A percentile compares a stretch with the other conserved stretches of the same genome.
These are phyloP conservation scores for Microcebus murinus DNA, from an alignment of 2,113 vertebrate genomes.

Conservation along the genomic window DNA sequence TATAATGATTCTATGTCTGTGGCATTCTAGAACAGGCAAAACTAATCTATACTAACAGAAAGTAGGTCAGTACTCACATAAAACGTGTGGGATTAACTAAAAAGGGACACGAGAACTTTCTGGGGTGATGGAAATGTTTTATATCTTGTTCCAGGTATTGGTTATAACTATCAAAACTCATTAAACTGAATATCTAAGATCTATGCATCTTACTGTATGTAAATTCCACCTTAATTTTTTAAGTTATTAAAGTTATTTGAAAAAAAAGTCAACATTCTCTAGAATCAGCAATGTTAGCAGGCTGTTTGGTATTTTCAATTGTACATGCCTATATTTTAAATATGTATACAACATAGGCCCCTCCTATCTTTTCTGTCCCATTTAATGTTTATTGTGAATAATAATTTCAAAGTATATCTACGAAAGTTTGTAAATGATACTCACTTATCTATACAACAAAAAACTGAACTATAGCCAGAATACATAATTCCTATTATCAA, in stretches of 20 bases:
- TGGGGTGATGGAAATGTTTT: neutral
- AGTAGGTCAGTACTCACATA: conserved; percentile 8
- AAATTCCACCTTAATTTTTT: conserved; percentile 18
- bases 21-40: conserved; percentile 40
- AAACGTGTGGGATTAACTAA: neutral
- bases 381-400: conserved; percentile 37
- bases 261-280: conserved; percentile 27
- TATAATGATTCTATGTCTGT: conserved; percentile 35
- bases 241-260: neutral
- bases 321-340: conserved; percentile 35
- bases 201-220: conserved; percentile 6
- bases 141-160: neutral
- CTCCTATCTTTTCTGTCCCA: neutral
- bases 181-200: neutral
- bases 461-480: neutral
- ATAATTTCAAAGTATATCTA: conserved; percentile 34
- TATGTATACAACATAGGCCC: neutral
- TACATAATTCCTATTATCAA: conserved; percentile 5
- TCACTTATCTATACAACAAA: conserved; percentile 32
- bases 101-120: neutral
- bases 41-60: conserved; percentile 10
- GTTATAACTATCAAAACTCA: conserved; percentile 44
- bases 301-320: neutral
- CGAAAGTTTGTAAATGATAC: neutral
- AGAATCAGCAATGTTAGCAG: conserved; percentile 26